Conservation (phyloP, 2,797 vertebrate species). For the Sebastes taczanowskii region DNA sequence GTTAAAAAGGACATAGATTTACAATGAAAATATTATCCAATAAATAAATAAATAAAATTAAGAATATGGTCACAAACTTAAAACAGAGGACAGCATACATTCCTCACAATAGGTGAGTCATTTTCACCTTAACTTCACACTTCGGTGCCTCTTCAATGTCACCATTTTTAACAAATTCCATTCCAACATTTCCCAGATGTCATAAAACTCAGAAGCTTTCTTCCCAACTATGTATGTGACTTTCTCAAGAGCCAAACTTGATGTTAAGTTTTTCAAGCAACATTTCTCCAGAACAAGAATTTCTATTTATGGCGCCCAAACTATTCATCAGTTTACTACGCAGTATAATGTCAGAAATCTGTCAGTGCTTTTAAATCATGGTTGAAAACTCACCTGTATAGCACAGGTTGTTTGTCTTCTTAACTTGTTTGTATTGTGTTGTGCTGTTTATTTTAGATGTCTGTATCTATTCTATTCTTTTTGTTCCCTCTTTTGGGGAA, state of each 20-base stretch:
- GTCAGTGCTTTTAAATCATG: not conserved
- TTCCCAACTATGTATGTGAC: not conserved
- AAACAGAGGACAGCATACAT: not conserved
- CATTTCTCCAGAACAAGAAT: not conserved
- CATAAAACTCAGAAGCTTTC: not conserved
- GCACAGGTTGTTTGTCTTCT: not conserved
- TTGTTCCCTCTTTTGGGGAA: not conserved
- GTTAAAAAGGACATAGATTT: not conserved
- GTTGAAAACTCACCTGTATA: not conserved
- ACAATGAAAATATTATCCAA: not conserved
- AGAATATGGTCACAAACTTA: not conserved
- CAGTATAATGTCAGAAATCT: not conserved
- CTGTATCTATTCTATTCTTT: not conserved
- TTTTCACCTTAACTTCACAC: not conserved
- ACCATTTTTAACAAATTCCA: not conserved
- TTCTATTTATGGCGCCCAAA: constrained; percentile 19
- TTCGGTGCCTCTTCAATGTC: not conserved
- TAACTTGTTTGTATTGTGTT: not conserved
- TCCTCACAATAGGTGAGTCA: not conserved
- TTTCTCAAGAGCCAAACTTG: not conserved
- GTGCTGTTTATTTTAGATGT: not conserved
- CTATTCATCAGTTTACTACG: not conserved
- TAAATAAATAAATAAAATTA: not conserved
- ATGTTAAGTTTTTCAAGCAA: not conserved
- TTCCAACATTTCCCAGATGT: not conserved